These are phyloP conservation scores for Sparidentex hasta DNA, from an alignment of 2,797 vertebrate genomes.

Conservation along the genomic window DNA sequence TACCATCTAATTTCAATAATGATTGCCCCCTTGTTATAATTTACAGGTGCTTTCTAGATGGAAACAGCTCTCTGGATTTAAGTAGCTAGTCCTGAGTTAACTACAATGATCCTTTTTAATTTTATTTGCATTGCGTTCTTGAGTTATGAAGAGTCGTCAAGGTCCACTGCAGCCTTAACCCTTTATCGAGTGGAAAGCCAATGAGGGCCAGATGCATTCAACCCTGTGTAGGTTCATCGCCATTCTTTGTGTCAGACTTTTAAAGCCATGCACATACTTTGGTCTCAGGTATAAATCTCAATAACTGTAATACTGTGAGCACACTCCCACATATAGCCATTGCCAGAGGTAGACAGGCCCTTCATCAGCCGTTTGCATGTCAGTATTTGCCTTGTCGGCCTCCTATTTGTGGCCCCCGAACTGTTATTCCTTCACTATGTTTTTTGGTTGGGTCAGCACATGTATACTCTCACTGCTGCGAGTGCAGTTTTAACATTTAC, in stretches of 20 bases:
- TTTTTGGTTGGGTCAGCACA: too few species aligned
- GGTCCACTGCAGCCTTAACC: background rate
- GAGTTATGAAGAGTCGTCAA: background rate
- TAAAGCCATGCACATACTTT: background rate
- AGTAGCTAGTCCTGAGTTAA: background rate
- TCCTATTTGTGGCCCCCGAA: too few species aligned
- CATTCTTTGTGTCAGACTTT: background rate
- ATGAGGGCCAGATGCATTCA: background rate
- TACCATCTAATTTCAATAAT: constrained; percentile 8
- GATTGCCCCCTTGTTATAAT: constrained; percentile 6
- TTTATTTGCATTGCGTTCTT: background rate
- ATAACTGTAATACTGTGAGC: background rate
- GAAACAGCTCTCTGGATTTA: constrained; percentile 8
- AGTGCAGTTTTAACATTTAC: too few species aligned
- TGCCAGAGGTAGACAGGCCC: background rate
- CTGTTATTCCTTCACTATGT: too few species aligned
- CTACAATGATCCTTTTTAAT: background rate
- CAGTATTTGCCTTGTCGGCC: too few species aligned
- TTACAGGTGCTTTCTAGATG: constrained; percentile 16
- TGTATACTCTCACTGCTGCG: too few species aligned
- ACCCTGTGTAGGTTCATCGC: too few species aligned
- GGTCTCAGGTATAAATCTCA: background rate
- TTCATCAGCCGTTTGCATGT: background rate
- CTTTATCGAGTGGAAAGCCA: background rate
- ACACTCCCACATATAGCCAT: background rate